Evolutionary conservation across 2,797 vertebrate species (phyloP).

Genomic region (Rhinogobio ventralis): DNA sequence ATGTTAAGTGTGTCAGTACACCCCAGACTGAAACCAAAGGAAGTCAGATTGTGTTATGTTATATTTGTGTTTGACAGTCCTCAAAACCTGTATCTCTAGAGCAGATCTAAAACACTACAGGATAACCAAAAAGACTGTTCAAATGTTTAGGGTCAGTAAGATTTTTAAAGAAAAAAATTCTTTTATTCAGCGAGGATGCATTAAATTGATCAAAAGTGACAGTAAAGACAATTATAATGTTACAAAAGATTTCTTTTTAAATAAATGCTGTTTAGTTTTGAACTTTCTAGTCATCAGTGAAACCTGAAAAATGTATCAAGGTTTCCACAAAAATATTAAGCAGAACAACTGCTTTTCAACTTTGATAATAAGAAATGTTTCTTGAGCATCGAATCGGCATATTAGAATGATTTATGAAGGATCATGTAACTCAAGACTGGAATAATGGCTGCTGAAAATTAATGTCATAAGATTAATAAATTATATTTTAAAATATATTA

Average conservation of each 20-base stretch:
- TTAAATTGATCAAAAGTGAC: background rate
- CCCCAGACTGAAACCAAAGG: slow-evolving; percentile 29
- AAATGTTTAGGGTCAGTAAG: background rate
- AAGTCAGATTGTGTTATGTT: slow-evolving; percentile 26
- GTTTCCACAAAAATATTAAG: background rate
- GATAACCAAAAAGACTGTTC: background rate
- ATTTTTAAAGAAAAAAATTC: background rate
- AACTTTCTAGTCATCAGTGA: background rate
- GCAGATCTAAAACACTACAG: background rate
- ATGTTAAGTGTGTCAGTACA: slow-evolving; percentile 10
- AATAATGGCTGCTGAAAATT: background rate
- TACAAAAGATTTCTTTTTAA: background rate
- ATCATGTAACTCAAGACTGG: background rate
- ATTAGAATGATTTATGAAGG: background rate
- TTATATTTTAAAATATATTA: background rate
- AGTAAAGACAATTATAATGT: too few relatives aligned
- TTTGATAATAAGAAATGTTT: background rate
- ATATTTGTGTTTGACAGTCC: background rate
- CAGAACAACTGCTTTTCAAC: background rate
- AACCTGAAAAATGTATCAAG: background rate
- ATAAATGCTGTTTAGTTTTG: background rate
- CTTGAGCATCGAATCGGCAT: background rate
- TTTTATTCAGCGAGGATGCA: background rate
- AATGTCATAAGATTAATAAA: background rate
- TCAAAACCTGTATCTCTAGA: background rate